Evolutionary conservation across 2,113 vertebrate species (phyloP).

Genomic region (Holacanthus passer): DNA sequence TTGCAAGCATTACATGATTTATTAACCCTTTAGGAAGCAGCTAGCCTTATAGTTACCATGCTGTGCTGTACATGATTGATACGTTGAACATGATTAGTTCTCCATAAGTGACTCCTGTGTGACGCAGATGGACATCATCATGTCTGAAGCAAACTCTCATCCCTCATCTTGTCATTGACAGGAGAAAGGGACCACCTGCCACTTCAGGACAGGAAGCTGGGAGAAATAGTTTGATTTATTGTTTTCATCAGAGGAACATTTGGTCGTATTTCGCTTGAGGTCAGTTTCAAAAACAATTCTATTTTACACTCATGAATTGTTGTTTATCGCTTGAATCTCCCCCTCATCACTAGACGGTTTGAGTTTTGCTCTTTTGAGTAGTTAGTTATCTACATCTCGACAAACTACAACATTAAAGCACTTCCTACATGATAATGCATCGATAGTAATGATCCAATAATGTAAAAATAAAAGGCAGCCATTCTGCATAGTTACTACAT

Average conservation of each 20-base stretch:
- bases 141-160: neutral
- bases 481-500: no score
- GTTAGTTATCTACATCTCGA: neutral
- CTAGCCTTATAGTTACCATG: neutral
- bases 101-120: neutral
- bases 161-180: slow-evolving; percentile 17
- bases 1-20: neutral
- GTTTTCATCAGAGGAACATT: neutral
- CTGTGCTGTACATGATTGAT: no score
- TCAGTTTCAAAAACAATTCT: neutral
- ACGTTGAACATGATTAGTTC: neutral
- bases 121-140: slow-evolving; percentile 7
- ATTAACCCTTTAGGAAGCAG: neutral
- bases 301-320: neutral
- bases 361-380: no score
- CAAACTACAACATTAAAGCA: neutral
- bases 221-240: neutral
- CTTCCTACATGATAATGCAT: neutral
- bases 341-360: no score
- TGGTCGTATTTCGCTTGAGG: neutral
- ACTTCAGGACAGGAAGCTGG: neutral
- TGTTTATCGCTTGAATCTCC: neutral
- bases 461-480: neutral
- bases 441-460: neutral
- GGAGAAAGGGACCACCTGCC: slow-evolving; percentile 16